Conservation (phyloP, 2,888 invertebrate genomes). For the Choreutis nemorana region DNA sequence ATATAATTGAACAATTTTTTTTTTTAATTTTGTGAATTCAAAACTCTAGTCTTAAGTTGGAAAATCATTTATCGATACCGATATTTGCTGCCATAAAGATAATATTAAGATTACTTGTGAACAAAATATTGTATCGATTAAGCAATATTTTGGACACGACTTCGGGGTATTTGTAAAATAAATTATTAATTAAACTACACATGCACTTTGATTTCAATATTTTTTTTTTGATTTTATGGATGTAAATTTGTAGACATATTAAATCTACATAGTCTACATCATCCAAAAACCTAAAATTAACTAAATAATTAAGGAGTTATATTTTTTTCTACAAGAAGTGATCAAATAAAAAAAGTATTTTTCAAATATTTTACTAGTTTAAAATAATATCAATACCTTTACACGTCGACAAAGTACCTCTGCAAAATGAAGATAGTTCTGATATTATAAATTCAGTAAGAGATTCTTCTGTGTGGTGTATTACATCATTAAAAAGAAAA, state of each 20-base stretch:
- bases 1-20: too few relatives aligned
- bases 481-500: constrained; percentile 35
- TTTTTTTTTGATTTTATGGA: background rate
- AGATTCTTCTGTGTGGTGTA: constrained; percentile 27
- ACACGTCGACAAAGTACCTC: constrained; percentile 46
- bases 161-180: constrained; percentile 18
- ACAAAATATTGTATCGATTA: constrained; percentile 34
- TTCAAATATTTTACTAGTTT: constrained; percentile 21
- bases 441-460: constrained; percentile 42
- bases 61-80: too few relatives aligned
- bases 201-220: background rate
- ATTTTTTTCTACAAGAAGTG: too few relatives aligned
- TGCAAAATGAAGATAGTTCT: constrained; percentile 49
- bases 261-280: too few relatives aligned
- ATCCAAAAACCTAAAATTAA: too few relatives aligned
- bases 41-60: too few relatives aligned
- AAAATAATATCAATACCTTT: constrained; percentile 48
- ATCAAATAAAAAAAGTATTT: too few relatives aligned
- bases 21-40: too few relatives aligned
- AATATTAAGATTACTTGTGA: constrained; percentile 42
- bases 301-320: too few relatives aligned
- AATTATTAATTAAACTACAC: constrained; percentile 18
- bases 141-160: constrained; percentile 57
- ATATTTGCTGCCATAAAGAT: constrained; percentile 45
- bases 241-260: background rate